These are phyloP conservation scores for Pangasius mekongensis DNA, from an alignment of 2,797 vertebrate genomes.

Conservation along the genomic window DNA sequence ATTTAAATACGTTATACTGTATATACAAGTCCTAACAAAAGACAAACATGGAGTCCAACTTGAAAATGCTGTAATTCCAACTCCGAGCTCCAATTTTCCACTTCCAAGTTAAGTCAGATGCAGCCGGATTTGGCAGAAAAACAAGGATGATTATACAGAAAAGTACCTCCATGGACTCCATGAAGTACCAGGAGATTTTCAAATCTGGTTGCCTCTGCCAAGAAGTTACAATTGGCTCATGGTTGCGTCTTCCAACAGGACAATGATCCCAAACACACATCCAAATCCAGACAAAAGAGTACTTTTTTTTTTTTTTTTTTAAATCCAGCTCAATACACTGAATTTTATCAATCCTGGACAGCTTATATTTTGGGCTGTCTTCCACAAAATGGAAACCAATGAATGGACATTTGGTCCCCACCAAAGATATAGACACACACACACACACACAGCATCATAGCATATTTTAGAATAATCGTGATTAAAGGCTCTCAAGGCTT, in stretches of 20 bases:
- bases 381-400: slow-evolving; percentile 6
- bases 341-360: slow-evolving; percentile 8
- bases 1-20: background rate
- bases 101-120: background rate
- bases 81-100: background rate
- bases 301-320: background rate
- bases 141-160: background rate
- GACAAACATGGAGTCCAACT: background rate
- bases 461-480: background rate
- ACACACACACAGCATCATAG: background rate
- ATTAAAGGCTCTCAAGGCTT: background rate
- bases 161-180: background rate
- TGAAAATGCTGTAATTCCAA: background rate
- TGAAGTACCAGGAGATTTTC: background rate
- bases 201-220: background rate
- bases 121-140: background rate
- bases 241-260: background rate
- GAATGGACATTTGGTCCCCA: background rate
- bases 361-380: slow-evolving; percentile 1
- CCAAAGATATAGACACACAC: background rate
- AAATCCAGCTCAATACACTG: background rate
- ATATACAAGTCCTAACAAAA: background rate
- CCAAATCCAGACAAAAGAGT: slow-evolving; percentile 7
- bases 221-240: slow-evolving; percentile 9
- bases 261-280: slow-evolving; percentile 2